These are phyloP conservation scores for Eupeodes corollae DNA, from an alignment of 1,140 invertebrate species.

Conservation along the genomic window DNA sequence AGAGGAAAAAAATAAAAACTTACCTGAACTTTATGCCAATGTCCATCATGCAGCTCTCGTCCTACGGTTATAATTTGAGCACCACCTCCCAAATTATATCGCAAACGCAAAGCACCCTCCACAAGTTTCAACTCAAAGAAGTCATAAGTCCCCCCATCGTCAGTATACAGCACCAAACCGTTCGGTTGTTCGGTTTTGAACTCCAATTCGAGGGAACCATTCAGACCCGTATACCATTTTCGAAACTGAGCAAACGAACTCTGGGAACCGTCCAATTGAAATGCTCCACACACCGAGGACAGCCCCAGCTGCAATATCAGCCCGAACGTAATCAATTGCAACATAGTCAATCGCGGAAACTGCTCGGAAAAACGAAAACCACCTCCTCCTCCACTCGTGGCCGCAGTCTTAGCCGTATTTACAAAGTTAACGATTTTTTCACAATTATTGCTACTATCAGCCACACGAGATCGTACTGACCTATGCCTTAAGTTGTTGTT, in stretches of 20 bases:
- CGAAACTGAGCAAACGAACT: conserved; percentile 81
- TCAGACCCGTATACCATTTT: conserved; percentile 77
- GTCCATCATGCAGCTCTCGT: conserved; percentile 71
- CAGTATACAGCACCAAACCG: conserved; percentile 80
- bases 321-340: too few species aligned
- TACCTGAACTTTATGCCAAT: conserved; percentile 80
- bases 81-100: conserved; percentile 77
- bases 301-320: too few species aligned
- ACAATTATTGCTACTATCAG: too few species aligned
- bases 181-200: conserved; percentile 86
- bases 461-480: too few species aligned
- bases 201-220: conserved; percentile 80
- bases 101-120: conserved; percentile 72
- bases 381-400: too few species aligned
- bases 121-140: conserved; percentile 93
- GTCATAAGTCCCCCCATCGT: conserved; percentile 86
- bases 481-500: too few species aligned
- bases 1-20: conserved; percentile 14
- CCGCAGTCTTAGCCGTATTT: too few species aligned
- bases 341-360: too few species aligned
- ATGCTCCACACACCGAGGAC: conserved; percentile 32
- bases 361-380: too few species aligned
- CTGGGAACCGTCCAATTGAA: conserved; percentile 70
- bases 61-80: conserved; percentile 80
- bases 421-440: too few species aligned